Base-by-base conservation (phyloP, 92 coral and sea anemone genomes). In the Virgularia gustaviana region DNA sequence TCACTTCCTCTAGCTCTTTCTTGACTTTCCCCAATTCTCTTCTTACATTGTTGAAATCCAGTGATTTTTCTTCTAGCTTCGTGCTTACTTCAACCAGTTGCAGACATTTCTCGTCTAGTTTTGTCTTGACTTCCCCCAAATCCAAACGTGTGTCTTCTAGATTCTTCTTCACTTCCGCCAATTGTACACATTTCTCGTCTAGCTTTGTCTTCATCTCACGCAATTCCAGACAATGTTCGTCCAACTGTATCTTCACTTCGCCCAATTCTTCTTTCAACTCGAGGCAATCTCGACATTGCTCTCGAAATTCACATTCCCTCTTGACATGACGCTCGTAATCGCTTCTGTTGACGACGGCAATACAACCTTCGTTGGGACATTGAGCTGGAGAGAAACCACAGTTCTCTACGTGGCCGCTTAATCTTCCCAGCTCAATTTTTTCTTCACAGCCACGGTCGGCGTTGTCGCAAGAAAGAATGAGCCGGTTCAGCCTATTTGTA, bases 301-400 rank as follows among this genome's bases (percentile, higher is more conserved):
- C 30, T 19, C 63, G 24, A 37, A 57, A 57, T 19, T 57, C 35
- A 57, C 63, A 57, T 7, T 24, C 2, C 12, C 18, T 41, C 33
- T 36, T 64, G 33, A 39, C 71, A 37, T 64, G 71, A 22, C 43
- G 53, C 12, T 36, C 18, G 31, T 39, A n/a, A 24, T 64, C 71
- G 15, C 54, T 24, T 36, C 43, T 64, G 30, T 23, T 57, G 35
- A 57, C 32, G 36, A 57, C 63, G 12, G 36, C 20, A 0, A n/a
- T 16, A 32, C 63, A 57, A 0, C 36, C 33, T 7, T 57, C 63
- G 35, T 57, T 25, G 12, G 63, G 9, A 37, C 63, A 57, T 57
- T 57, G 10, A 0, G 30, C 63, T 1, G 63, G 63, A 19, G 35
- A 27, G 13, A 57, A 57, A 32, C 35, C 63, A 37, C 63, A 57